These are phyloP conservation scores for Pterophyllum scalare DNA, from an alignment of 2,113 vertebrate genomes.

Conservation along the genomic window DNA sequence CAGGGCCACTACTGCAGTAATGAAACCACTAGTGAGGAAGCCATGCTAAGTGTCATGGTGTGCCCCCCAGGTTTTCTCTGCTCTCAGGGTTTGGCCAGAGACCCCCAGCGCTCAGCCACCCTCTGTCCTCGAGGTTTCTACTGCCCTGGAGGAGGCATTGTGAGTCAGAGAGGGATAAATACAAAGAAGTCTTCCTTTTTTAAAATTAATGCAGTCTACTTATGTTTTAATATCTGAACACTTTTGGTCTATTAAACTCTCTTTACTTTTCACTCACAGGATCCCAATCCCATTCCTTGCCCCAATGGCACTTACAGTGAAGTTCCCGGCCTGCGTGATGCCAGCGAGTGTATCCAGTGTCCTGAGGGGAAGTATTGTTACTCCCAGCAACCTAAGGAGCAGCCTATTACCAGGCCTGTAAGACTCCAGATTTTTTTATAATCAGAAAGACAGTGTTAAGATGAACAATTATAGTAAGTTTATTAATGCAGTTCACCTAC, in stretches of 20 bases:
- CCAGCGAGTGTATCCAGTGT: constrained; percentile 82
- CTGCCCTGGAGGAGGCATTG: constrained; percentile 83
- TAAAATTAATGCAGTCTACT: not conserved
- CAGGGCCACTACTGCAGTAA: constrained; percentile 87
- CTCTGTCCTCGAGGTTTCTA: constrained; percentile 89
- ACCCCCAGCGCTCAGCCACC: constrained; percentile 80
- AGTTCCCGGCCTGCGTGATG: constrained; percentile 79
- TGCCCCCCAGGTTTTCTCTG: constrained; percentile 89
- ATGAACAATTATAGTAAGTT: not conserved
- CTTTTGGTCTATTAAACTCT: not conserved
- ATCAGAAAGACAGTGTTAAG: not conserved
- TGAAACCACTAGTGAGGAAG: constrained; percentile 84
- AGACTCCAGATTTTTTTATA: constrained; percentile 25
- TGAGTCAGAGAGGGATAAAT: constrained; percentile 68
- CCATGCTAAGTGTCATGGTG: constrained; percentile 85
- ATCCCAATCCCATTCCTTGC: constrained; percentile 83
- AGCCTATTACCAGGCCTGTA: constrained; percentile 85
- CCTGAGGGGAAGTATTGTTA: constrained; percentile 87
- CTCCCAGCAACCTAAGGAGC: constrained; percentile 66
- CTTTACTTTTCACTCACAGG: constrained; percentile 63
- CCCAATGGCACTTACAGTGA: constrained; percentile 87
- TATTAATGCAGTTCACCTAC: not conserved
- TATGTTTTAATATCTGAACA: not conserved
- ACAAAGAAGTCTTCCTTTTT: not conserved
- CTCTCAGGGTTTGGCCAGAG: constrained; percentile 82